Base-by-base conservation (phyloP, 2,113 vertebrate genomes). In the Calidris pugnax region DNA sequence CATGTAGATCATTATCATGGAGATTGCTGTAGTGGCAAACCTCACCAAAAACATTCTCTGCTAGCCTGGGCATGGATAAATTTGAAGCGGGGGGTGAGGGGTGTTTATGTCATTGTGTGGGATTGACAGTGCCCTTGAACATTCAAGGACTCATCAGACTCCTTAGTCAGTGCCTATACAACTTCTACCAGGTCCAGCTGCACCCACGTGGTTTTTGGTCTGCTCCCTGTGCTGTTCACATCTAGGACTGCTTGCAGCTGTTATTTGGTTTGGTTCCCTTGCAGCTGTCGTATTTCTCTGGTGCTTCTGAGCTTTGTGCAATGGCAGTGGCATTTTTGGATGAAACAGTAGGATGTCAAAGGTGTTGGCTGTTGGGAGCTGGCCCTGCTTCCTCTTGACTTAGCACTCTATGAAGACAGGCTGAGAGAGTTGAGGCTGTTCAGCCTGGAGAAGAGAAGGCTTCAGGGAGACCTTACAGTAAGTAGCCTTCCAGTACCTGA, bases 181-280 rank as follows among this genome's bases (percentile, higher is more conserved):
- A 10, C 45, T 74, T 20, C 41, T 69, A 14, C 15, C 33, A 48
- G 50, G 77, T 45, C 45, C 41, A 74, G 73, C 6, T 84, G 59
- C 28, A 18, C n/a, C 24, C 27, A 7, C 0, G 0, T 0, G 1
- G 6, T 10, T 88, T 82, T 88, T 12, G 3, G 14, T 18, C 32
- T 6, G 2, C 7, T 84, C 28, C 57, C 33, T 47, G 43, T 43
- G 56, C 37, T 79, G 24, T 39, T 87, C 13, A 10, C 3, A 1
- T 90, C 60, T 27, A 53, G 60, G 13, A 43, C 59, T 28, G 5
- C 8, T 4, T 27, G 17, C 50, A 60, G 30, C 20, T 3, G 0
- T 50, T 48, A 16, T 27, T 45, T 77, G 45, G 13, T 32, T 87
- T 10, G 1, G 21, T 33, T 75, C 7, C 39, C 37, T 73, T 48